Evolutionary conservation across 1,140 invertebrate species (phyloP).

Genomic region (Hypsibius dujardini): DNA sequence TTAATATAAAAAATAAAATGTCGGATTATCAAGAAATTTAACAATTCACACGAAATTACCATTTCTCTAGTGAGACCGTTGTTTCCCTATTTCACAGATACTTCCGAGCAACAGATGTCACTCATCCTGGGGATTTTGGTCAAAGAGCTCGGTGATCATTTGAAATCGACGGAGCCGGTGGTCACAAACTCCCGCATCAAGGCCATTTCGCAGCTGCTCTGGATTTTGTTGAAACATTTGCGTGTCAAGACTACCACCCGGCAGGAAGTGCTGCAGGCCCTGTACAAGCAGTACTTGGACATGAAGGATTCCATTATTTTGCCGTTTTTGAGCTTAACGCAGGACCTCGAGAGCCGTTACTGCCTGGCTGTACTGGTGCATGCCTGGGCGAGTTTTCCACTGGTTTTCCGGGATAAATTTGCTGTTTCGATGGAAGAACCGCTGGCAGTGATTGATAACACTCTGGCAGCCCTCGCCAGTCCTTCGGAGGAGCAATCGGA

Average conservation of each 20-base stretch:
- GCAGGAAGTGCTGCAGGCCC: conserved; percentile 1
- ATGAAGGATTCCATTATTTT: background rate
- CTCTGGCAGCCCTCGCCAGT: no score
- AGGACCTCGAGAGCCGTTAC: background rate
- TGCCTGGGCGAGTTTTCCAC: background rate
- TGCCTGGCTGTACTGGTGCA: background rate
- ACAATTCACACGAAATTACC: no score
- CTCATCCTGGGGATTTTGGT: no score
- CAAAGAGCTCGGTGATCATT: no score
- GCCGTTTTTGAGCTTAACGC: background rate
- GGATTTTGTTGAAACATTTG: background rate
- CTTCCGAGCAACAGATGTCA: no score
- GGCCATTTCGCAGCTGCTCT: background rate
- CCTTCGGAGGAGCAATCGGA: no score
- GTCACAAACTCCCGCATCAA: background rate
- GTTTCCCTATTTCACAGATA: no score
- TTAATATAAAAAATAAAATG: no score
- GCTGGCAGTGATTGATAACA: no score
- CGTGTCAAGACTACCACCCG: conserved; percentile 1
- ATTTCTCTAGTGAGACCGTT: no score
- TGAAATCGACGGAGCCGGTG: no score
- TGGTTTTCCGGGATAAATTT: background rate
- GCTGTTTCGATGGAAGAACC: background rate
- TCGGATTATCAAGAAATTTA: no score
- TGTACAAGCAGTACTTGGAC: background rate